Conservation (phyloP, 2,888 invertebrate genomes). For the Aelia acuminata region DNA sequence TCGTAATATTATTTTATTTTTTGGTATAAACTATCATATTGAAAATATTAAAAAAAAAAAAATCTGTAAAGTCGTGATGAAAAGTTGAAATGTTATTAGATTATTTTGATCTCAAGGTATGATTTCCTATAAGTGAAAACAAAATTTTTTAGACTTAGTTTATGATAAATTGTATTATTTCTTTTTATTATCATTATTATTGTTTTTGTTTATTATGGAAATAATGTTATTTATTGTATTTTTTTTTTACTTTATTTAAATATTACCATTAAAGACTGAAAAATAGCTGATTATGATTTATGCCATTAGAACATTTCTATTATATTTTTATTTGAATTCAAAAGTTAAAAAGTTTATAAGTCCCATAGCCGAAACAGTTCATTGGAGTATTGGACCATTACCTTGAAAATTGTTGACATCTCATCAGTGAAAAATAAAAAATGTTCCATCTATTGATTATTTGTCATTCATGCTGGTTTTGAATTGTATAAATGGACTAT, state of each 20-base stretch:
- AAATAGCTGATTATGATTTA: slow-evolving; percentile 59
- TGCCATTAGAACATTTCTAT: slow-evolving; percentile 53
- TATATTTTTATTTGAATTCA: slow-evolving; percentile 31
- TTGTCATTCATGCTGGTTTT: background rate
- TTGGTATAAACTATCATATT: slow-evolving; percentile 18
- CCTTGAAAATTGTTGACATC: background rate
- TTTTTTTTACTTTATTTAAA: slow-evolving; percentile 57
- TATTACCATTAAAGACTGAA: slow-evolving; percentile 64
- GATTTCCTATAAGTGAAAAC: slow-evolving; percentile 61
- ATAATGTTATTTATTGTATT: slow-evolving; percentile 55
- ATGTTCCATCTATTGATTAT: background rate
- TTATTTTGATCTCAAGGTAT: slow-evolving; percentile 63
- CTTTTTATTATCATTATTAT: background rate
- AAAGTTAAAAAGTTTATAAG: background rate
- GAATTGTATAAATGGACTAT: background rate
- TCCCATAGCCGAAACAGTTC: slow-evolving; percentile 23
- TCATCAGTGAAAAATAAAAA: background rate
- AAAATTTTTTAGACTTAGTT: slow-evolving; percentile 57
- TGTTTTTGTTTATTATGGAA: slow-evolving; percentile 47
- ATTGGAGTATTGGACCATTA: background rate
- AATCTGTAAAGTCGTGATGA: slow-evolving; percentile 19
- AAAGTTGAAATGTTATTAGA: slow-evolving; percentile 51
- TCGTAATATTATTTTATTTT: slow-evolving; percentile 50
- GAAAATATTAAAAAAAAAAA: slow-evolving; percentile 23
- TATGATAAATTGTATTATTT: slow-evolving; percentile 46